phyloP scores from a whole-genome alignment of 2,888 invertebrate genomes.

The Prosopocoilus inquinatus region DNA sequence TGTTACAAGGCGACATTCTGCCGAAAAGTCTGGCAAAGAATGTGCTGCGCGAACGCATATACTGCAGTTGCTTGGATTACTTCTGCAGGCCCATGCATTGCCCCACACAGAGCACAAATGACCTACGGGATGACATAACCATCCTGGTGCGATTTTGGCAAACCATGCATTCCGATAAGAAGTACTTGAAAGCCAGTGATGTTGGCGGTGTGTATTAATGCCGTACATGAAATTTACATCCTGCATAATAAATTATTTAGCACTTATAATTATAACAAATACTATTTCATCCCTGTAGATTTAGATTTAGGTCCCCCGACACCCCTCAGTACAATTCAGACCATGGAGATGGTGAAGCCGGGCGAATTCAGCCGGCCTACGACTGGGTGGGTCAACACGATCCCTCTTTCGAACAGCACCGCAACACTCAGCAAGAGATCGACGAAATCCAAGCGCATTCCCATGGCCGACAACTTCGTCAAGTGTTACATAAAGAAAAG shows the following conservation, averaged over 20 bases:
- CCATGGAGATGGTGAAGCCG: slow-evolving; percentile 49
- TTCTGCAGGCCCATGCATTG: slow-evolving; percentile 89
- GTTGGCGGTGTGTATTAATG: slow-evolving; percentile 63
- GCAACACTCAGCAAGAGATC: slow-evolving; percentile 73
- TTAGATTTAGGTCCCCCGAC: slow-evolving; percentile 46
- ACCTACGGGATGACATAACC: slow-evolving; percentile 84
- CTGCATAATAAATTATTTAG: neutral
- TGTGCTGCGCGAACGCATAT: slow-evolving; percentile 91
- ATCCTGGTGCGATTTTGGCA: slow-evolving; percentile 94
- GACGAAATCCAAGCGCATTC: slow-evolving; percentile 65
- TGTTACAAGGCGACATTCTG: slow-evolving; percentile 91
- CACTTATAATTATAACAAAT: slow-evolving; percentile 7
- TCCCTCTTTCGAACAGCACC: slow-evolving; percentile 67
- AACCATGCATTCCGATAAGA: slow-evolving; percentile 90
- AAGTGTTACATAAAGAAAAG: slow-evolving; percentile 94
- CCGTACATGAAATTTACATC: neutral
- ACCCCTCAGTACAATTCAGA: slow-evolving; percentile 36
- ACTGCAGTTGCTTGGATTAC: slow-evolving; percentile 92
- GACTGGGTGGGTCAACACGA: slow-evolving; percentile 94
- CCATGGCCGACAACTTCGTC: slow-evolving; percentile 75
- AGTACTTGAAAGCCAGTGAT: slow-evolving; percentile 80
- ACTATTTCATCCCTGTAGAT: slow-evolving; percentile 28
- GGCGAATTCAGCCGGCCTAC: slow-evolving; percentile 61
- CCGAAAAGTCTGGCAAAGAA: slow-evolving; percentile 85
- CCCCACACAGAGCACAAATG: slow-evolving; percentile 76